phyloP scores from a whole-genome alignment of 2,797 vertebrate genomes.

The Buceros bicornis region DNA sequence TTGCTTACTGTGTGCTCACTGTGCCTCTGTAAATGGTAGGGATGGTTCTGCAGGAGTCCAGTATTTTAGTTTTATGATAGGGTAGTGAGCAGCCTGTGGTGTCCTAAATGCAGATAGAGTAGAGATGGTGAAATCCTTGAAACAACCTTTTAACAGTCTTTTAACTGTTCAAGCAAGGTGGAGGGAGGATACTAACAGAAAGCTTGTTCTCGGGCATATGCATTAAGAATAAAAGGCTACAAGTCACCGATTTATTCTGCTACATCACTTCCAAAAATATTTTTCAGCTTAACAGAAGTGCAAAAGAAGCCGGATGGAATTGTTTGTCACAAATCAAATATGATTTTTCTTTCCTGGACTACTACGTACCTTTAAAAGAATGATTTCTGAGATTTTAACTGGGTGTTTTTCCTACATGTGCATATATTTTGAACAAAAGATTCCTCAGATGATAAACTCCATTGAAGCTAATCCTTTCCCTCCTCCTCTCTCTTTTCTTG shows the following conservation, averaged over 20 bases:
- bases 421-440: background rate
- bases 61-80: background rate
- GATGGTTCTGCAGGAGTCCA: background rate
- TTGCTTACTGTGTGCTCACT: background rate
- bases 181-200: background rate
- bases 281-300: background rate
- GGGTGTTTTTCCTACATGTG: background rate
- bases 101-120: background rate
- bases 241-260: background rate
- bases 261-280: background rate
- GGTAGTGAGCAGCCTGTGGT: background rate
- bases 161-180: background rate
- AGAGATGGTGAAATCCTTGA: background rate
- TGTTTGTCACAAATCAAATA: background rate
- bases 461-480: background rate
- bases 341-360: background rate
- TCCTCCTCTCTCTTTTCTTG: background rate
- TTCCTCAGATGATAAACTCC: background rate
- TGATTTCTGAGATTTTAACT: background rate
- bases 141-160: background rate
- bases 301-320: background rate
- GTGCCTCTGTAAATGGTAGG: accelerated
- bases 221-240: background rate
- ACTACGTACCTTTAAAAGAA: background rate
- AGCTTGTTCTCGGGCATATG: background rate